Percentiles rank a stretch among this genome's conserved stretches.
phyloP scores from a whole-genome alignment of 2,797 vertebrate species.

The Picus viridis region DNA sequence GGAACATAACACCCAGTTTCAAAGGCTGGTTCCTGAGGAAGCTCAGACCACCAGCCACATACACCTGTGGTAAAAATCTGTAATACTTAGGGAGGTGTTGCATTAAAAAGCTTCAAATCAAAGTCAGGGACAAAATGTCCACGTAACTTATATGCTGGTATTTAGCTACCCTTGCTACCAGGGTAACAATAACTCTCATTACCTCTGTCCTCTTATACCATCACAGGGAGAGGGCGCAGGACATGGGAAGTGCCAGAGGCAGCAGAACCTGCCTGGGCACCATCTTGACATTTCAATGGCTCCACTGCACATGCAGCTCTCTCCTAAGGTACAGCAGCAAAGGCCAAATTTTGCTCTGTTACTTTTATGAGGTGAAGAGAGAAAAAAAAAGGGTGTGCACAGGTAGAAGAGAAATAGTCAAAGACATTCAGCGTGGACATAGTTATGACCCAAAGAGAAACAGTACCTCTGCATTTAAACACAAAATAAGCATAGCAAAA shows the following conservation, averaged over 20 bases:
- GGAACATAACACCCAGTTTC: neutral
- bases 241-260: neutral
- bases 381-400: neutral
- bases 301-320: fast-evolving
- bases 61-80: neutral
- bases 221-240: neutral
- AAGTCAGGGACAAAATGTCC: neutral
- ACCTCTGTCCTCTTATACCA: neutral
- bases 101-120: neutral
- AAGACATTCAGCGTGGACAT: neutral
- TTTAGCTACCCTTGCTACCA: neutral
- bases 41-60: neutral
- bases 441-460: conserved; percentile 21
- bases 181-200: neutral
- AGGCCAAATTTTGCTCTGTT: conserved; percentile 16
- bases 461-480: conserved; percentile 75
- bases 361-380: neutral
- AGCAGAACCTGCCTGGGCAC: neutral
- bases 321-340: neutral
- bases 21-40: neutral
- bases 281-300: fast-evolving
- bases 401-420: neutral
- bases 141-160: neutral
- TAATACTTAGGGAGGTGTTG: neutral
- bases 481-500: conserved; percentile 22